These are phyloP conservation scores for Tortrix viridana DNA, from an alignment of 2,888 invertebrate species.

Conservation along the genomic window DNA sequence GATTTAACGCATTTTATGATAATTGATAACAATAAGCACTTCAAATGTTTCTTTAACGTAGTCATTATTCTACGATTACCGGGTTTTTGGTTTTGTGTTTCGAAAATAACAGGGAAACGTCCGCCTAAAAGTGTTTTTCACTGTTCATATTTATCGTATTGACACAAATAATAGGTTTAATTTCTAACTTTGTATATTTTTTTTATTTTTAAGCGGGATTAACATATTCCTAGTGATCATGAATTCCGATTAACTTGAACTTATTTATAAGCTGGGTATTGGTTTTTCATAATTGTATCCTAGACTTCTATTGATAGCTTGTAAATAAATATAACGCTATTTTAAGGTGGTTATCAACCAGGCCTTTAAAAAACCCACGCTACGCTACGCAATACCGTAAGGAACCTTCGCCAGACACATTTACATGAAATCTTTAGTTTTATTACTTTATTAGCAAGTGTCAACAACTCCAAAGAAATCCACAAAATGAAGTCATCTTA, in stretches of 20 bases:
- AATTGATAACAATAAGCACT: conserved; percentile 24
- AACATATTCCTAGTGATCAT: conserved; percentile 26
- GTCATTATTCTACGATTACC: background rate
- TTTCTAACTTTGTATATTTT: conserved; percentile 32
- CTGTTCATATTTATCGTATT: conserved; percentile 31
- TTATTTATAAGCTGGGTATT: conserved; percentile 34
- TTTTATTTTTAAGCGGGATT: conserved; percentile 33
- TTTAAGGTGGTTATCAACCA: conserved; percentile 6
- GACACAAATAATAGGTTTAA: conserved; percentile 34
- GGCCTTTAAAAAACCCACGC: conserved; percentile 13
- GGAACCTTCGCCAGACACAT: conserved; percentile 19
- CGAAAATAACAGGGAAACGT: conserved; percentile 27
- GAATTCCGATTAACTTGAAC: conserved; percentile 24
- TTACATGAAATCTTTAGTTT: conserved; percentile 16
- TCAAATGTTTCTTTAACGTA: conserved; percentile 12
- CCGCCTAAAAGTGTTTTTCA: conserved; percentile 39
- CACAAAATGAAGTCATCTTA: conserved; percentile 76
- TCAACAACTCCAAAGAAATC: conserved; percentile 65
- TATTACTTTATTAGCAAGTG: conserved; percentile 38
- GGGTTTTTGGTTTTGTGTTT: conserved; percentile 11
- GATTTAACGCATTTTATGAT: conserved; percentile 28
- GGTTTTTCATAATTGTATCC: conserved; percentile 26
- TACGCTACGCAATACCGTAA: conserved; percentile 11
- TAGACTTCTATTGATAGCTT: conserved; percentile 24
- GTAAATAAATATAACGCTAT: conserved; percentile 20